Evolutionary conservation across 2,888 invertebrate species (phyloP), one percentile per base, ranked within the genome.

Genomic region (Xylophagus ater): DNA sequence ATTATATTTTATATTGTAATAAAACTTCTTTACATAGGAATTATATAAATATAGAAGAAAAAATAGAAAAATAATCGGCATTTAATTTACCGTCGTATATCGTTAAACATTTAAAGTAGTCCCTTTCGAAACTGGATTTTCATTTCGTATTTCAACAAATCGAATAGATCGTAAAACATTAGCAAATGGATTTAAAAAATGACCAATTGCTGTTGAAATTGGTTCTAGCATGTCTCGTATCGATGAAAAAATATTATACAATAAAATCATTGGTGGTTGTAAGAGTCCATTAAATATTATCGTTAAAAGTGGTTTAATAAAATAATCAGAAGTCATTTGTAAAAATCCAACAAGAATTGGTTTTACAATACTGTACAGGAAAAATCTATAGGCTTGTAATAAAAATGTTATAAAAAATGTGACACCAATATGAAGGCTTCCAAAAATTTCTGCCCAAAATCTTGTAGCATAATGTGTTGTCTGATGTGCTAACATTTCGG

Each of bases 361-460:
- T 32, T 77, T 68, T 4, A 76, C 45, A 18, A 76, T 49, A 35
- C 73, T 73, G 50, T 70, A 71, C 8, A 78, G 55, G 2, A 74
- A 18, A 49, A 76, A 73, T 54, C 71, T 66, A 44, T 74, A 65
- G 1, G 72, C 52, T 52, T 78, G 78, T 20, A 79, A 58, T 24
- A 78, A 49, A 49, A 78, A 76, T 4, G 74, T 66, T 2, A 74
- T 72, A 4, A 74, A 50, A 50, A 78, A 77, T 1, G 75, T 68
- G 7, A 72, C 63, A 19, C 66, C 71, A 34, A 79, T 71, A 51
- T 78, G 74, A 15, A 76, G 53, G 2, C 70, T 67, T 1, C 77
- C 78, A 51, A 78, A 78, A 43, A 77, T 62, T 51, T 78, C 76
- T 0, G 78, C 77, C 77, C 78, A 79, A 53, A 78, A 78, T 50